Conservation (phyloP, 2,888 invertebrate species). For the Biston betularia region DNA sequence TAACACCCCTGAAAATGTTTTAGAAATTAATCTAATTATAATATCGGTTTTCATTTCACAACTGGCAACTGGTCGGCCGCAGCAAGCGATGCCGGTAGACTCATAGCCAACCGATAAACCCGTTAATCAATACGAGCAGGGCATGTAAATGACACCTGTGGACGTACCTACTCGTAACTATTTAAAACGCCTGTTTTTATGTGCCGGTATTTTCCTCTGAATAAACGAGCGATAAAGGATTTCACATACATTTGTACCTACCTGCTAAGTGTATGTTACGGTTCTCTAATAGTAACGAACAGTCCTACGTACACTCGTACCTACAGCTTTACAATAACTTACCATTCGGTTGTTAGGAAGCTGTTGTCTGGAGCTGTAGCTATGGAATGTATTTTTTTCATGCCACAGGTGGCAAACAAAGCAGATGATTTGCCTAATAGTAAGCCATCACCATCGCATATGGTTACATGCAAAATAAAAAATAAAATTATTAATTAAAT, state of each 20-base stretch:
- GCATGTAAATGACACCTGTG: constrained; percentile 46
- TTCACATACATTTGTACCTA: neutral
- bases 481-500: no score
- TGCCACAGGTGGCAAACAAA: no score
- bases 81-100: constrained; percentile 19
- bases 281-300: no score
- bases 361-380: no score
- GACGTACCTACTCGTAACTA: constrained; percentile 22
- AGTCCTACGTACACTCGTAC: no score
- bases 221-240: neutral
- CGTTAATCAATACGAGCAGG: constrained; percentile 45
- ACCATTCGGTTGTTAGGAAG: neutral
- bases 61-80: neutral
- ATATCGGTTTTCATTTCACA: constrained; percentile 1
- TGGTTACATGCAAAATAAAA: no score
- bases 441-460: no score
- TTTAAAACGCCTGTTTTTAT: constrained; percentile 29
- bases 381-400: no score
- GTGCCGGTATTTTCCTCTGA: constrained; percentile 7
- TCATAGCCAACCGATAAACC: constrained; percentile 41
- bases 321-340: neutral
- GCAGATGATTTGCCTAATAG: no score
- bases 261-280: no score
- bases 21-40: neutral
- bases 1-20: neutral